phyloP scores from a whole-genome alignment of 2,888 invertebrate species.

The Calephelis perditalis region DNA sequence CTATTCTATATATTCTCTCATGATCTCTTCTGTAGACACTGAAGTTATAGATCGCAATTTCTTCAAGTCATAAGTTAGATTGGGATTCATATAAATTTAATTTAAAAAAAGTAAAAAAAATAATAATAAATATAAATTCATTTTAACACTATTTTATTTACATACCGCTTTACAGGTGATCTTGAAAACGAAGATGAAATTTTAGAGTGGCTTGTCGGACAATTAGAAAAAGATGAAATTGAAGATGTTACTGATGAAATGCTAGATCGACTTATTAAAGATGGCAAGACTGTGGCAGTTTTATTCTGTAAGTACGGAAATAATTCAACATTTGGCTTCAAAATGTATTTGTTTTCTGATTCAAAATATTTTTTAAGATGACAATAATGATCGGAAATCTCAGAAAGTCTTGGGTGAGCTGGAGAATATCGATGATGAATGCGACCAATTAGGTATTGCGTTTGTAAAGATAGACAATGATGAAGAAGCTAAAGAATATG shows the following conservation, averaged over 20 bases:
- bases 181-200: conserved; percentile 93
- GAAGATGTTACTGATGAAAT: conserved; percentile 97
- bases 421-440: conserved; percentile 96
- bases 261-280: conserved; percentile 92
- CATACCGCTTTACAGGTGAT: conserved; percentile 77
- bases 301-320: conserved; percentile 86
- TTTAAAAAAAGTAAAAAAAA: too few relatives aligned
- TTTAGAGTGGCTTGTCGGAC: conserved; percentile 91
- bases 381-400: conserved; percentile 92
- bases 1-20: too few relatives aligned
- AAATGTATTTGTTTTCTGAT: conserved; percentile 19
- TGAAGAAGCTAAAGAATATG: conserved; percentile 93
- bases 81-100: too few relatives aligned
- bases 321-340: conserved; percentile 16
- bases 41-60: too few relatives aligned
- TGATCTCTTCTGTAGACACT: too few relatives aligned
- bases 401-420: conserved; percentile 91
- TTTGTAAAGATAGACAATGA: conserved; percentile 95
- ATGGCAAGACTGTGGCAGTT: conserved; percentile 92
- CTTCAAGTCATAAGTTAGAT: too few relatives aligned
- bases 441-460: conserved; percentile 91
- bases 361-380: conserved; percentile 76
- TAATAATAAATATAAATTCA: too few relatives aligned
- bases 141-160: background rate
- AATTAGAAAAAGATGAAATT: conserved; percentile 94